Percentiles rank a stretch among this genome's conserved stretches.
These are phyloP conservation scores for Omphaloscelis lunosa DNA, from an alignment of 2,888 invertebrate genomes.

Conservation along the genomic window DNA sequence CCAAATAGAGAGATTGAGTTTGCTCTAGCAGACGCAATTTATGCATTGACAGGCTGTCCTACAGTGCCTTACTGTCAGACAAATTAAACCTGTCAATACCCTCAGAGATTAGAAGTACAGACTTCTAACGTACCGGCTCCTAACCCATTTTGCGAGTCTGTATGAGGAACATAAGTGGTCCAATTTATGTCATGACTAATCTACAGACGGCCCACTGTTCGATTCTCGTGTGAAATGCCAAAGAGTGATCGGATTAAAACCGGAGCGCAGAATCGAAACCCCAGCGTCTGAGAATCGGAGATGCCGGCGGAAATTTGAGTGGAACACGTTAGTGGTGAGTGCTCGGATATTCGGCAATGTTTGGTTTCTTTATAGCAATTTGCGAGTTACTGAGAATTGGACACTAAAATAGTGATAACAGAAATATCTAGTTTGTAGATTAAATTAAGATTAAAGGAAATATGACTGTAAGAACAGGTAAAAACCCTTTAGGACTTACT, in stretches of 20 bases:
- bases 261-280: slow-evolving; percentile 53
- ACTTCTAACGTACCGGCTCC: slow-evolving; percentile 36
- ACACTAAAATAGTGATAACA: background rate
- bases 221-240: slow-evolving; percentile 74
- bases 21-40: background rate
- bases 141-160: slow-evolving; percentile 72
- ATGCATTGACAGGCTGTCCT: background rate
- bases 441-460: background rate
- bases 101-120: slow-evolving; percentile 31
- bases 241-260: slow-evolving; percentile 80
- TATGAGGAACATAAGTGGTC: slow-evolving; percentile 74
- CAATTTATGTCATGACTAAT: slow-evolving; percentile 79
- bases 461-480: background rate
- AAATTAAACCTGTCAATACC: slow-evolving; percentile 26
- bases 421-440: background rate
- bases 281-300: slow-evolving; percentile 50
- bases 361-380: slow-evolving; percentile 13
- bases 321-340: background rate
- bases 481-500: background rate
- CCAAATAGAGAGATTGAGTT: background rate
- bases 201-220: slow-evolving; percentile 73
- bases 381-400: background rate
- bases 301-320: slow-evolving; percentile 30
- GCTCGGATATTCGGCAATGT: slow-evolving; percentile 22
- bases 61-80: background rate